A percentile compares a stretch with the other conserved stretches of the same genome.
phyloP scores from a whole-genome alignment of 2,888 invertebrate species.

The Drosophila fungiperda region DNA sequence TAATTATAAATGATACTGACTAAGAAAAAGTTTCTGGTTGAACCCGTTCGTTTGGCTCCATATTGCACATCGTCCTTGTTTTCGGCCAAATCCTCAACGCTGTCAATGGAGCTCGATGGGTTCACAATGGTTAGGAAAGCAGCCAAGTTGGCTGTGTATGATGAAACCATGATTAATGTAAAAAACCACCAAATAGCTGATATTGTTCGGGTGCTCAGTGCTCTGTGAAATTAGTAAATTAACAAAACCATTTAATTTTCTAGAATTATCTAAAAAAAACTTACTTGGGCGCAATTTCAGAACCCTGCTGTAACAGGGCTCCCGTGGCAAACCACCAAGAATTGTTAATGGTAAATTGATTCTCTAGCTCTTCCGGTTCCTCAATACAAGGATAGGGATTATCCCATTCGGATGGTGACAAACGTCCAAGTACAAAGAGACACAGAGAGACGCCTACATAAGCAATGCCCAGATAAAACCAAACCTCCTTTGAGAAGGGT shows the following conservation, averaged over 20 bases:
- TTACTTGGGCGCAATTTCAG: constrained; percentile 94
- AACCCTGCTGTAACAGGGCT: constrained; percentile 93
- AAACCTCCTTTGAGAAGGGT: constrained; percentile 94
- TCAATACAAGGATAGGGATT: constrained; percentile 94
- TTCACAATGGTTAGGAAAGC: constrained; percentile 95
- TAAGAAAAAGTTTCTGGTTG: constrained; percentile 95
- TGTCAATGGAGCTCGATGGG: constrained; percentile 89
- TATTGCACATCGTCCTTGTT: constrained; percentile 92
- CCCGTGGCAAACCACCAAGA: constrained; percentile 95
- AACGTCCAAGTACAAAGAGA: constrained; percentile 91
- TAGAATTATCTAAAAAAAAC: constrained; percentile 59
- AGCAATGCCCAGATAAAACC: constrained; percentile 90
- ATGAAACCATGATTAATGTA: constrained; percentile 90
- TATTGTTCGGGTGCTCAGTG: constrained; percentile 94
- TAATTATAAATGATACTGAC: constrained; percentile 85
- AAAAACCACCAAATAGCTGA: constrained; percentile 97
- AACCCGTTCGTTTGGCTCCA: constrained; percentile 93
- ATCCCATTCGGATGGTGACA: constrained; percentile 95
- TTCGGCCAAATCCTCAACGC: constrained; percentile 92
- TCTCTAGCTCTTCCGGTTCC: constrained; percentile 93
- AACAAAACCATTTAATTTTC: constrained; percentile 60
- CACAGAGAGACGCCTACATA: constrained; percentile 85
- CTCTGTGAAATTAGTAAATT: constrained; percentile 86
- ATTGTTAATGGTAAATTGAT: constrained; percentile 93
- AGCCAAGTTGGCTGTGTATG: constrained; percentile 96